Evolutionary conservation across 2,888 invertebrate genomes (phyloP).

Genomic region (Melipona beecheii): DNA sequence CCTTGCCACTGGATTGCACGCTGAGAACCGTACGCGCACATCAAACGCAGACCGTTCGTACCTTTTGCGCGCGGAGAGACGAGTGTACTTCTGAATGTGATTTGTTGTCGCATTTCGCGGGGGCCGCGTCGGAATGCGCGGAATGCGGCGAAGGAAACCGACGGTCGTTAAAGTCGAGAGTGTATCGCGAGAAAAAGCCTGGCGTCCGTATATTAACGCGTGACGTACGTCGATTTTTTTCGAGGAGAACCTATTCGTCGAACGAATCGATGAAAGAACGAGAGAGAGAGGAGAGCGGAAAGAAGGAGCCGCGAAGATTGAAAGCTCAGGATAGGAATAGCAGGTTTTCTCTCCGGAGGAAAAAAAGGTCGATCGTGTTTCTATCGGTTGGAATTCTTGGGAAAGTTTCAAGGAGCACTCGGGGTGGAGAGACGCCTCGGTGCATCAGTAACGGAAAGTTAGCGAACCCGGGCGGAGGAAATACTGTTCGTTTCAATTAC

Average conservation of each 20-base stretch:
- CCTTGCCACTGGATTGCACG: not conserved
- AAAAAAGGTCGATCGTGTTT: not conserved
- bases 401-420: conserved; percentile 15
- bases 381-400: not conserved
- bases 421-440: conserved; percentile 4
- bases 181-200: conserved; percentile 24
- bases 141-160: conserved; percentile 26
- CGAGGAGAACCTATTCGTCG: not conserved
- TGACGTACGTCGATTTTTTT: conserved; percentile 39
- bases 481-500: conserved; percentile 51
- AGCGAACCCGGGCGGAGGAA: not conserved
- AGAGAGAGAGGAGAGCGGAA: not conserved
- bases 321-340: not conserved
- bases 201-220: conserved; percentile 26
- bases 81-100: conserved; percentile 63
- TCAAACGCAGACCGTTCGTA: conserved; percentile 61
- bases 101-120: conserved; percentile 61
- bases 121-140: not conserved
- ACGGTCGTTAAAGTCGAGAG: conserved; percentile 49
- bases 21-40: conserved; percentile 13
- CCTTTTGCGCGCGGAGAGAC: conserved; percentile 7
- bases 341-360: not conserved
- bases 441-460: conserved; percentile 17
- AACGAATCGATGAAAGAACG: not conserved
- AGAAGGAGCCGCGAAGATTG: not conserved